Evolutionary conservation across 92 coral and sea anemone species (phyloP).

Genomic region (Epizoanthus fatuus): DNA sequence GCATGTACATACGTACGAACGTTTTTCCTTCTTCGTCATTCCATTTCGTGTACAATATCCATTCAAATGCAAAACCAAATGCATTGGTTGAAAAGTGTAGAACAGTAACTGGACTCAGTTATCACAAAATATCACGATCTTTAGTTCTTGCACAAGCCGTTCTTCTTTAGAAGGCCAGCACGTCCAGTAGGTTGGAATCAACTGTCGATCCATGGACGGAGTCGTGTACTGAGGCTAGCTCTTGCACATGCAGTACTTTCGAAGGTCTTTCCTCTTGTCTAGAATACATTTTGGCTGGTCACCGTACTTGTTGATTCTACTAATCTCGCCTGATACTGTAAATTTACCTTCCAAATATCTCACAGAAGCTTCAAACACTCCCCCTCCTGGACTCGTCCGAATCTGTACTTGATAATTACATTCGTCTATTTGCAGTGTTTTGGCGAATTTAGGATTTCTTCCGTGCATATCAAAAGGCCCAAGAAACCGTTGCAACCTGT

Average conservation of each 20-base stretch:
- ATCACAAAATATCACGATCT: too few species aligned
- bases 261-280: slow-evolving; percentile 74
- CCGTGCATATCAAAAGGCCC: slow-evolving; percentile 88
- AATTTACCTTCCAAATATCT: slow-evolving; percentile 57
- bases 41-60: too few species aligned
- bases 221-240: too few species aligned
- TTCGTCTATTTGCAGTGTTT: slow-evolving; percentile 41
- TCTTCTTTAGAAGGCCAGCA: too few species aligned
- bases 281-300: slow-evolving; percentile 88
- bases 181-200: too few species aligned
- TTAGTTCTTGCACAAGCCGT: too few species aligned
- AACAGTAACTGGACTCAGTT: too few species aligned
- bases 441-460: slow-evolving; percentile 74
- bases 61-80: too few species aligned
- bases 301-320: slow-evolving; percentile 85
- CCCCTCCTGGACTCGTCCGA: slow-evolving; percentile 85
- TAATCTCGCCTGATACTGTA: slow-evolving; percentile 71
- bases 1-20: too few species aligned
- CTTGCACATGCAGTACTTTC: slow-evolving; percentile 86
- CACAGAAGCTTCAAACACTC: slow-evolving; percentile 81
- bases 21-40: too few species aligned
- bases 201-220: too few species aligned
- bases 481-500: slow-evolving; percentile 66
- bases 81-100: too few species aligned
- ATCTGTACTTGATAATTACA: slow-evolving; percentile 85